A percentile compares a stretch with the other conserved stretches of the same genome.
These are phyloP conservation scores for Clistopyga incitator DNA, from an alignment of 2,888 invertebrate species.

Conservation along the genomic window DNA sequence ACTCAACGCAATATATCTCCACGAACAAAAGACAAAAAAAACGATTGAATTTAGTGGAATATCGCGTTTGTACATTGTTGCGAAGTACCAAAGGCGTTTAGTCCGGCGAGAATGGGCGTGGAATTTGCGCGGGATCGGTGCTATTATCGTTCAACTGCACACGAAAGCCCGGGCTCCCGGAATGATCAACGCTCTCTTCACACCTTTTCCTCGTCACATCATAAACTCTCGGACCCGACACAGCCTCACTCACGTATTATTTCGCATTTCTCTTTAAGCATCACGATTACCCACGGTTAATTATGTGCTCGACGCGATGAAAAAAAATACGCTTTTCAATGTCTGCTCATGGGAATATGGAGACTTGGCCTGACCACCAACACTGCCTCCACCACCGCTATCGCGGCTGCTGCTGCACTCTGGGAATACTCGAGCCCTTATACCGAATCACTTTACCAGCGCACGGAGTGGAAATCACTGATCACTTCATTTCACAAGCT, in stretches of 20 bases:
- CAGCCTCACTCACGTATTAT: background rate
- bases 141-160: slow-evolving; percentile 68
- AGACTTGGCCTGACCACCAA: slow-evolving; percentile 9
- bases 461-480: background rate
- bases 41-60: no score
- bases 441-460: slow-evolving; percentile 9
- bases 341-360: background rate
- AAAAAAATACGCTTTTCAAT: background rate
- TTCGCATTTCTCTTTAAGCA: no score
- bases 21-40: no score
- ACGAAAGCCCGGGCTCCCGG: slow-evolving; percentile 61
- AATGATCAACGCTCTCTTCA: slow-evolving; percentile 56
- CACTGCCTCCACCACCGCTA: background rate
- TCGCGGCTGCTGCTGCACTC: slow-evolving; percentile 22
- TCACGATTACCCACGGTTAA: background rate
- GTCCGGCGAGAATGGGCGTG: slow-evolving; percentile 68
- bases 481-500: background rate
- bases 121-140: slow-evolving; percentile 69
- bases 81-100: slow-evolving; percentile 46
- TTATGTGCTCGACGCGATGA: background rate
- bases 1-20: no score
- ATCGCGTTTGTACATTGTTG: no score
- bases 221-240: background rate
- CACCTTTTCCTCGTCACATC: slow-evolving; percentile 29
- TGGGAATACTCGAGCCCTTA: slow-evolving; percentile 51